Conservation (phyloP, 2,113 vertebrate species). For the Oenanthe melanoleuca region DNA sequence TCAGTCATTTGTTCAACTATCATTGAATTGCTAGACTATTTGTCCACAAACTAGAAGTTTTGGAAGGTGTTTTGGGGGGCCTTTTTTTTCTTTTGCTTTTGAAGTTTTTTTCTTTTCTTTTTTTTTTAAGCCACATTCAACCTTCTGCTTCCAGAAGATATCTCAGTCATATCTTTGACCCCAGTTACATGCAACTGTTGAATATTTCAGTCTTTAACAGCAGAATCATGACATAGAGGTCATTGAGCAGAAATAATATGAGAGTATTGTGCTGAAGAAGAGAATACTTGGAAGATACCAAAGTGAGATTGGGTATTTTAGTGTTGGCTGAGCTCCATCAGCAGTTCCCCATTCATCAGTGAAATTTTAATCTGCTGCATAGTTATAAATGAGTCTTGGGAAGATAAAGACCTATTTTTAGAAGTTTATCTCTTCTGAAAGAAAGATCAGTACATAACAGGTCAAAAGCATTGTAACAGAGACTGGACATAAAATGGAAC, state of each 20-base stretch:
- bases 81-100: accelerated
- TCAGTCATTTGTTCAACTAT: not conserved
- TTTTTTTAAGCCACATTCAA: not conserved
- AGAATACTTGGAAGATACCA: constrained; percentile 40
- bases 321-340: constrained; percentile 19
- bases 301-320: constrained; percentile 42
- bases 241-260: constrained; percentile 38
- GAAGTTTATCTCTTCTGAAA: constrained; percentile 49
- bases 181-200: not conserved
- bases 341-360: constrained; percentile 41
- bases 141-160: not conserved
- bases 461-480: constrained; percentile 36
- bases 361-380: constrained; percentile 49
- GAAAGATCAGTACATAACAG: constrained; percentile 15
- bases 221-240: not conserved
- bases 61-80: not conserved
- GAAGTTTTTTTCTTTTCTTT: accelerated
- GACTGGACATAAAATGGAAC: constrained; percentile 18
- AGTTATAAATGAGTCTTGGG: constrained; percentile 47
- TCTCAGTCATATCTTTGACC: not conserved
- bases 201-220: not conserved
- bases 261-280: constrained; percentile 34
- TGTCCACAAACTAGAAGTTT: not conserved
- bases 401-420: constrained; percentile 51
- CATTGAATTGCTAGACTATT: not conserved